Evolutionary conservation across 2,797 vertebrate genomes (phyloP).

Genomic region (Phrynocephalus forsythii): DNA sequence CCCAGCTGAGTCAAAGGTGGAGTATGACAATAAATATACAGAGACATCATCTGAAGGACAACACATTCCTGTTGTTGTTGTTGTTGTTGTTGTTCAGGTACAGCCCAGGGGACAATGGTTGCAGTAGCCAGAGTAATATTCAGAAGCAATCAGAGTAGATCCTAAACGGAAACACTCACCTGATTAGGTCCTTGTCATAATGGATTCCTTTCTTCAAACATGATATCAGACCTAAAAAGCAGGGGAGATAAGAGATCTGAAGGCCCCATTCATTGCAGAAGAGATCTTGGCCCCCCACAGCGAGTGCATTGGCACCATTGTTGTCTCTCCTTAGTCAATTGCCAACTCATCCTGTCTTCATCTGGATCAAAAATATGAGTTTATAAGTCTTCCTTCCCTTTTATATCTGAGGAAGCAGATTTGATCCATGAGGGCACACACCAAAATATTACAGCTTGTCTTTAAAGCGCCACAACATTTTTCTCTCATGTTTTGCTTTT

Average conservation of each 20-base stretch:
- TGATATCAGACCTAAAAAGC: constrained; percentile 84
- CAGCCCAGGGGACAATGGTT: no score
- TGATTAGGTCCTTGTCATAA: constrained; percentile 78
- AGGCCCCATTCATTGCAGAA: background rate
- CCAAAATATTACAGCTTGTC: no score
- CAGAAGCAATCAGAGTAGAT: background rate
- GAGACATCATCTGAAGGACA: background rate
- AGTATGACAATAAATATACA: background rate
- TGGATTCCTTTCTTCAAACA: constrained; percentile 88
- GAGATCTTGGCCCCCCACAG: background rate
- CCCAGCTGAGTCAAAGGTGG: background rate
- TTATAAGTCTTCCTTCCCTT: no score
- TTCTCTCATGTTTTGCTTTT: no score
- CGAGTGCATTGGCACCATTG: background rate
- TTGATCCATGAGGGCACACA: no score
- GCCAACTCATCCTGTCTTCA: no score
- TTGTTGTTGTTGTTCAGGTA: background rate
- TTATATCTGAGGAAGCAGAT: no score
- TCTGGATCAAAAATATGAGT: no score
- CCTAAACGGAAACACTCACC: constrained; percentile 72
- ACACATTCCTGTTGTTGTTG: no score
- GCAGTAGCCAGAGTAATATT: background rate
- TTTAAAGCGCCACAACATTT: no score
- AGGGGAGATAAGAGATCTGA: constrained; percentile 21
- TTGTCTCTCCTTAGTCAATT: no score